Conservation (phyloP, 1,140 invertebrate species). For the Episyrphus balteatus region DNA sequence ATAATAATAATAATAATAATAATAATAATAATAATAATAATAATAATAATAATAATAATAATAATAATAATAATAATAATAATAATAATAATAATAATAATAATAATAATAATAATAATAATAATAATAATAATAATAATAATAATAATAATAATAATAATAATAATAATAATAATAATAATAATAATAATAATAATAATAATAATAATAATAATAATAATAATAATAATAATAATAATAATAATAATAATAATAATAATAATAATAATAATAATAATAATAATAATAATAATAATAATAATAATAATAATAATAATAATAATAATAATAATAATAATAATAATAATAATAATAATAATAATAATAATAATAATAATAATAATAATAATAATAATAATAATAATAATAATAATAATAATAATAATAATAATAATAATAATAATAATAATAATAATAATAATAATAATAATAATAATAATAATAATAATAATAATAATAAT, state of each 20-base stretch:
- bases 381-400: constrained; percentile 2
- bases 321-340: constrained; percentile 2
- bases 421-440: constrained; percentile 2
- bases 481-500: not conserved
- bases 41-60: constrained; percentile 2
- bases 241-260: constrained; percentile 2
- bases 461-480: not conserved
- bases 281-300: constrained; percentile 2
- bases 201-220: constrained; percentile 2
- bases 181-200: constrained; percentile 2
- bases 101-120: constrained; percentile 2
- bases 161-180: constrained; percentile 1
- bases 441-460: not conserved
- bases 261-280: constrained; percentile 2
- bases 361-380: constrained; percentile 1
- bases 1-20: constrained; percentile 2
- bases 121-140: constrained; percentile 2
- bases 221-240: constrained; percentile 1
- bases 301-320: constrained; percentile 2
- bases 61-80: constrained; percentile 2
- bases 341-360: constrained; percentile 2
- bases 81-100: constrained; percentile 2
- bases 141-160: constrained; percentile 2
- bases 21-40: constrained; percentile 2
- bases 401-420: constrained; percentile 2